A percentile compares a stretch with the other conserved stretches of the same genome.
Conservation (phyloP, 2,888 invertebrate species). For the Pecten maximus region DNA sequence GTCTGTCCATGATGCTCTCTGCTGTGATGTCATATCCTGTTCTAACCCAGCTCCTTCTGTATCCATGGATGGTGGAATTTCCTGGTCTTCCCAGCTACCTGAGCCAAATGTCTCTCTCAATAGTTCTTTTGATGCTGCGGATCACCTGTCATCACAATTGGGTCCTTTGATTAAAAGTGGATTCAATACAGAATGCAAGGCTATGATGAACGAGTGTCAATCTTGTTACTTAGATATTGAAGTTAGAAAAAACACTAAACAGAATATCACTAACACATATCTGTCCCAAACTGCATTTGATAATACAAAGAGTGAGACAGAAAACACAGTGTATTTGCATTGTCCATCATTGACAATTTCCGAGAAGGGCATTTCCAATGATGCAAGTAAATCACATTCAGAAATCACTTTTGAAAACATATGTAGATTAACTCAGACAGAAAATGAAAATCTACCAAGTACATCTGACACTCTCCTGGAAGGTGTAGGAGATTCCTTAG, state of each 20-base stretch:
- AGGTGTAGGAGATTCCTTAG: neutral
- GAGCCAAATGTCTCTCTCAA: neutral
- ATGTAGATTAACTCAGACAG: neutral
- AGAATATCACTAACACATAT: neutral
- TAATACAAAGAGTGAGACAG: neutral
- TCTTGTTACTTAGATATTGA: neutral
- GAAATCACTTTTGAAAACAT: neutral
- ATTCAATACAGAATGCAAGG: neutral
- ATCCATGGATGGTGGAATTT: neutral
- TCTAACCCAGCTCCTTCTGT: neutral
- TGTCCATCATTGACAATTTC: neutral
- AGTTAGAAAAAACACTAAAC: neutral
- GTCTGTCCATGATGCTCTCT: neutral
- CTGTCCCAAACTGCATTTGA: neutral
- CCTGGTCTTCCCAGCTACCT: neutral
- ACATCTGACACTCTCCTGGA: neutral
- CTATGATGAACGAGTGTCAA: neutral
- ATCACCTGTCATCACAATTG: neutral
- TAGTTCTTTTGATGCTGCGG: neutral
- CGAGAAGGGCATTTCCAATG: too few relatives aligned
- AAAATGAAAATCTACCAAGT: neutral
- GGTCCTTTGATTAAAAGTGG: neutral
- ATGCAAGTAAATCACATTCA: neutral
- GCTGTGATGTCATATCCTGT: neutral
- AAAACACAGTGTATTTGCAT: neutral